Conservation (phyloP, 2,797 vertebrate genomes). For the Holocentrus rufus region DNA sequence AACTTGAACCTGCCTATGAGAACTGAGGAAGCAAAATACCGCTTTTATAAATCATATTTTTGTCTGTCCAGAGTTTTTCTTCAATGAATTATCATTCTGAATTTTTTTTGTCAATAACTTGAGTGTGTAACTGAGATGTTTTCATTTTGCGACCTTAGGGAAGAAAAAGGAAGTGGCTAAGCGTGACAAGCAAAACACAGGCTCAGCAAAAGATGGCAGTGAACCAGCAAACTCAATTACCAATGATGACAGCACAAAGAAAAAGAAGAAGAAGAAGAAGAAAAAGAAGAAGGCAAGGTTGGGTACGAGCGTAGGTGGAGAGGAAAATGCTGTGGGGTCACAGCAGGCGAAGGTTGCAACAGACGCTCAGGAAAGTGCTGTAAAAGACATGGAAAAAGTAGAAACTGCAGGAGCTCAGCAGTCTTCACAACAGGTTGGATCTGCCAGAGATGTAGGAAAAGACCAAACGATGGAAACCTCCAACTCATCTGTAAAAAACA, state of each 20-base stretch:
- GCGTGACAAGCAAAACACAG: background rate
- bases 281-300: constrained; percentile 24
- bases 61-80: background rate
- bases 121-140: background rate
- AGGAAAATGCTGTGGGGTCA: background rate
- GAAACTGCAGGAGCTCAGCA: background rate
- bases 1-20: background rate
- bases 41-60: background rate
- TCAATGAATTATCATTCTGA: background rate
- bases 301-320: background rate
- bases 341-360: background rate
- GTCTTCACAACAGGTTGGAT: background rate
- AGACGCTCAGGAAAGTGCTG: background rate
- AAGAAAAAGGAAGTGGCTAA: constrained; percentile 38
- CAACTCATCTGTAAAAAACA: background rate
- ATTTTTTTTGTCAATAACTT: too few species aligned
- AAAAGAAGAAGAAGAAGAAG: constrained; percentile 50
- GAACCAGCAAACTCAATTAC: background rate
- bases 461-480: background rate
- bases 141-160: constrained; percentile 47
- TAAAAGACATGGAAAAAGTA: background rate
- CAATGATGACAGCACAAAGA: constrained; percentile 37
- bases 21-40: background rate
- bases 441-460: background rate
- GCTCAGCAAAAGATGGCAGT: background rate